Evolutionary conservation across 1,140 invertebrate genomes (phyloP), one percentile per base, ranked within the genome.

Genomic region (Apis dorsata): DNA sequence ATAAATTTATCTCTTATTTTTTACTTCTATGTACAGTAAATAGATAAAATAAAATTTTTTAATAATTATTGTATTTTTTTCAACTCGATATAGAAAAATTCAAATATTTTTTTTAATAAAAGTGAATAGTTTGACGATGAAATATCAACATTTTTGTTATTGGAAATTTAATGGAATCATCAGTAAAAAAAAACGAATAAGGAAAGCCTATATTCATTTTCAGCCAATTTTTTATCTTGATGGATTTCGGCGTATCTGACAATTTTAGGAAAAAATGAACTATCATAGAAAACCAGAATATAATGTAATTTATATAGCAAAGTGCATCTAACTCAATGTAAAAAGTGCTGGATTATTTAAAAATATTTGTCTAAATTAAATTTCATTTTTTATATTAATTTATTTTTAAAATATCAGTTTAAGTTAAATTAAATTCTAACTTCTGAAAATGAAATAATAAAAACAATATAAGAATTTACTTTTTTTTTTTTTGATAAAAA

Each of bases 281-380:
- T 49, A 62, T 63, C 63, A 59, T 59, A 53, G 74, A 19, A 53
- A 76, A 76, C 49, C 60, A 34, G 17, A 51, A 28, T 65, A 19
- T 76, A 76, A 76, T 76, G 74, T 10, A 53, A 76, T 63, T 76
- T 76, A 76, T 65, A 21, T 53, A 28, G 49, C 21, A 24, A 74
- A 74, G 72, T 74, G 55, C 21, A 44, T 60, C 55, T 21, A 73
- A 34, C 55, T 1, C 28, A 73, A 59, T 17, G 28, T 44, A 57
- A 73, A 59, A 60, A 60, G 24, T 74, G 60, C 34, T 60, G 72
- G n/a, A n/a, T 60, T 24, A n/a, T 44, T n/a, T 11, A 2, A 44
- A 34, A 74, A 44, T 60, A 44, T 59, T 60, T 74, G 5, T 17
- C n/a, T 19, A 74, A 59, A 34, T 17, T n/a, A 34, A 15, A 24